Evolutionary conservation across 2,888 invertebrate species (phyloP), one percentile per base, ranked within the genome.

Genomic region (Auanema freiburgensis): DNA sequence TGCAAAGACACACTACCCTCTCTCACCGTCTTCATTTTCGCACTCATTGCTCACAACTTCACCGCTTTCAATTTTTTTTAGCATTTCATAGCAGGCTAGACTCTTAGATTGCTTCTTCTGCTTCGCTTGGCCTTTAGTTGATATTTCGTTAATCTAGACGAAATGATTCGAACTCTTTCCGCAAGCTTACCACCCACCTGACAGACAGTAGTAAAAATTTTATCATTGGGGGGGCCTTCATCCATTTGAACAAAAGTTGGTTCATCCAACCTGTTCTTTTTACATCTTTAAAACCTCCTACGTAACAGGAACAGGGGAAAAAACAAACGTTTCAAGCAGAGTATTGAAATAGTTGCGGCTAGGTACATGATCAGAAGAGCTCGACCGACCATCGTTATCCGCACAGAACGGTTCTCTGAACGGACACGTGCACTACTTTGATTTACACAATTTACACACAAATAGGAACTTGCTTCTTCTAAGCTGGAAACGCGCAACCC

Each of bases 71-170:
- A 72, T 41, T 6, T 54, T 41, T 25, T 65, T 81, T 68, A 87
- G 73, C 93, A 96, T 93, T 85, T 92, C 91, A 84, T 92, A 91
- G 1, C 96, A 96, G 0, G 96, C 95, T 84, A 92, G 90, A n/a
- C 95, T 88, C 85, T 97, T 97, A 2, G 96, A 95, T 57, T 93
- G 88, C 85, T 96, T 96, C 87, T 97, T 97, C 57, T 93, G 94
- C 83, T 94, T 93, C 16, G 94, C 95, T 58, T 80, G 74, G 33
- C 85, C 86, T 83, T 51, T 16, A 6, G 67, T 68, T 46, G 58
- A 49, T 43, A 59, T 40, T 2, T 63, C 53, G n/a, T 52, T 44
- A 40, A 75, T 54, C 66, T 71, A 52, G 42, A 61, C 50, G 18
- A 57, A 42, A 24, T 58, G 25, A 21, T 18, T 46, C 46, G 21